These are phyloP conservation scores for Calcarius ornatus DNA, from an alignment of 2,113 vertebrate genomes.

Conservation along the genomic window DNA sequence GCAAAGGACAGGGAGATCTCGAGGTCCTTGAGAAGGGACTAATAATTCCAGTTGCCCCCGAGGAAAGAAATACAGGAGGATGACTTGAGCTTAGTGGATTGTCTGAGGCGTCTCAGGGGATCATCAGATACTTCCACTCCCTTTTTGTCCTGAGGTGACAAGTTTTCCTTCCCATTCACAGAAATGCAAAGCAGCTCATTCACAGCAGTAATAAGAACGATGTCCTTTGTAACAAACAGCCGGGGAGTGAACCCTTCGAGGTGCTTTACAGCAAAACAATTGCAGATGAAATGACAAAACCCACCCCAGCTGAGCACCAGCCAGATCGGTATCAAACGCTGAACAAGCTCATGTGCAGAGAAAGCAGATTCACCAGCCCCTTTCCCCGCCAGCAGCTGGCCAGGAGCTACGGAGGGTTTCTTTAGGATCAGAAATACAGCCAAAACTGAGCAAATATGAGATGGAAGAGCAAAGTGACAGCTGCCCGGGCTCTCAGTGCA, in stretches of 20 bases:
- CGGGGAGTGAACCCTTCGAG: not conserved
- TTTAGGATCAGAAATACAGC: not conserved
- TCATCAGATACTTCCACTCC: constrained; percentile 57
- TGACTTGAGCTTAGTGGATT: constrained; percentile 42
- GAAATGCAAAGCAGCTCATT: constrained; percentile 61
- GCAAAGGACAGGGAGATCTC: not conserved
- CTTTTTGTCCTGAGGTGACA: constrained; percentile 61
- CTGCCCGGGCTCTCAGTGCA: not conserved
- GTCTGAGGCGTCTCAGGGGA: constrained; percentile 42
- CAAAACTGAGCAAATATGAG: not conserved
- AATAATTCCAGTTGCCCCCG: not conserved
- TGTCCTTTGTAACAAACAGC: not conserved
- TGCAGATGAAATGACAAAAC: constrained; percentile 34
- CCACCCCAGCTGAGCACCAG: constrained; percentile 16
- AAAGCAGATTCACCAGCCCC: constrained; percentile 29
- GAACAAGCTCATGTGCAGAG: not conserved
- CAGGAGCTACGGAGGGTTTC: not conserved
- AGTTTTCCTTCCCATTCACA: constrained; percentile 55
- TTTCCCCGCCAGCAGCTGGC: constrained; percentile 20
- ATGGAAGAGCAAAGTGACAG: constrained; percentile 6
- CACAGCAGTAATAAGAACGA: not conserved
- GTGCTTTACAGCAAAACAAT: constrained; percentile 27
- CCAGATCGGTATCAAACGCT: not conserved
- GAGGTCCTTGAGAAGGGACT: not conserved
- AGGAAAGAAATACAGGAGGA: constrained; percentile 14